These are phyloP conservation scores for Cherax destructor DNA, from an alignment of 1,140 invertebrate species.

Conservation along the genomic window DNA sequence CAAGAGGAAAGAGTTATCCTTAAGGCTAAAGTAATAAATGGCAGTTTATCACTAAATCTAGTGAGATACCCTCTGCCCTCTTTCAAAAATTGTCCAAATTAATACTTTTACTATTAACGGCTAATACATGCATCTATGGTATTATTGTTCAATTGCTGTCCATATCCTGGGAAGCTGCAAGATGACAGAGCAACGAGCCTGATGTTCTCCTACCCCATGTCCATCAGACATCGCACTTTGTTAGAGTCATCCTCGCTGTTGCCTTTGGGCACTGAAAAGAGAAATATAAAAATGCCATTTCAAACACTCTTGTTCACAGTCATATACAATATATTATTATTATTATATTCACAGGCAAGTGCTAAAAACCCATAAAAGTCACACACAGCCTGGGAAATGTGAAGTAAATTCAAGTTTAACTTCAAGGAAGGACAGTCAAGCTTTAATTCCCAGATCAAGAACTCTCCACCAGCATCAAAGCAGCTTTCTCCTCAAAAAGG, in stretches of 20 bases:
- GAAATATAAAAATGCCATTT: neutral
- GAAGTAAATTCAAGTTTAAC: too few species aligned
- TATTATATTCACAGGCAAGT: too few species aligned
- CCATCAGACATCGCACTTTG: conserved; percentile 87
- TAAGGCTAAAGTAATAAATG: conserved; percentile 5
- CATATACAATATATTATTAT: too few species aligned
- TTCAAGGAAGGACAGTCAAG: too few species aligned
- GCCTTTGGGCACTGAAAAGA: conserved; percentile 75
- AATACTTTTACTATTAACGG: neutral
- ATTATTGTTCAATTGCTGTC: conserved; percentile 91
- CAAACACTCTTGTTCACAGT: too few species aligned
- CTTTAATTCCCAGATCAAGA: too few species aligned
- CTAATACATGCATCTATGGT: conserved; percentile 81
- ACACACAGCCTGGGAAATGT: too few species aligned
- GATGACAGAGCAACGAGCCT: conserved; percentile 82
- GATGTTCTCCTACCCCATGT: conserved; percentile 87
- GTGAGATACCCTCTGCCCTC: conserved; percentile 11
- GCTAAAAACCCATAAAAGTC: too few species aligned
- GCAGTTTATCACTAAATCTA: conserved; percentile 19
- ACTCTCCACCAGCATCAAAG: too few species aligned
- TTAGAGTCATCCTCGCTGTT: conserved; percentile 87
- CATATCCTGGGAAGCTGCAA: conserved; percentile 93
- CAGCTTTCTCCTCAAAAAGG: too few species aligned
- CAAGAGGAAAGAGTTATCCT: neutral
- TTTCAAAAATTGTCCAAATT: conserved; percentile 2